These are phyloP conservation scores for Spongia lamella DNA, from an alignment of 37 sponge, comb jelly and placozoan species.

Conservation along the genomic window DNA sequence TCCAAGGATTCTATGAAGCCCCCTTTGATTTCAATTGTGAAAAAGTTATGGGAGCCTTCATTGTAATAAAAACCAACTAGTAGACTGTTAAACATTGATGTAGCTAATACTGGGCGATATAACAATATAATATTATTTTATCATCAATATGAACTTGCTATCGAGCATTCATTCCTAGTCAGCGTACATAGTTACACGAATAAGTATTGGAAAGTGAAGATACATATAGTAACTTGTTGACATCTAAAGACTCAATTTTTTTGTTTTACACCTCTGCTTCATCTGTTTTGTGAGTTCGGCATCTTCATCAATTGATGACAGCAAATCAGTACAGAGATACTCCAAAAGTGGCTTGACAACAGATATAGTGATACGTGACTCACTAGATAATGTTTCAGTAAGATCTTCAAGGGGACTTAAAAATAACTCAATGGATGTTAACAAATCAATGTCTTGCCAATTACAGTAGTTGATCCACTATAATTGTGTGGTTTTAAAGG, in stretches of 20 bases:
- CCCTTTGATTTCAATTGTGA: too few relatives aligned
- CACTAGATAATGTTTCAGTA: neutral
- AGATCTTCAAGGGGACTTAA: neutral
- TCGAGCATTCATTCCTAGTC: too few relatives aligned
- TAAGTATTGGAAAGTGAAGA: neutral
- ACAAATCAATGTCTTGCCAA: constrained; percentile 4
- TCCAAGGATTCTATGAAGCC: too few relatives aligned
- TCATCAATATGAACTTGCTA: too few relatives aligned
- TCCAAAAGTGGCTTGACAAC: neutral
- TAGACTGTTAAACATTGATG: too few relatives aligned
- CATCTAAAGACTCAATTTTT: neutral
- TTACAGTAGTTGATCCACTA: too few relatives aligned
- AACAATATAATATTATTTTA: too few relatives aligned
- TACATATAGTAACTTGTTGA: neutral
- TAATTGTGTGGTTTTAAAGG: too few relatives aligned
- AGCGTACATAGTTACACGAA: too few relatives aligned
- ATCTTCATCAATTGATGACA: neutral
- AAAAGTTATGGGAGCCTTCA: too few relatives aligned
- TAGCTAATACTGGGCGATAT: too few relatives aligned
- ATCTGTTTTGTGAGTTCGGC: neutral
- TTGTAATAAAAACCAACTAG: too few relatives aligned
- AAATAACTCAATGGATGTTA: neutral
- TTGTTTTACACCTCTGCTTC: neutral
- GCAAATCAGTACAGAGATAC: neutral
- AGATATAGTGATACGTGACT: neutral